Evolutionary conservation across 2,888 invertebrate species (phyloP).

Genomic region (Eumacrocentrus americanus): DNA sequence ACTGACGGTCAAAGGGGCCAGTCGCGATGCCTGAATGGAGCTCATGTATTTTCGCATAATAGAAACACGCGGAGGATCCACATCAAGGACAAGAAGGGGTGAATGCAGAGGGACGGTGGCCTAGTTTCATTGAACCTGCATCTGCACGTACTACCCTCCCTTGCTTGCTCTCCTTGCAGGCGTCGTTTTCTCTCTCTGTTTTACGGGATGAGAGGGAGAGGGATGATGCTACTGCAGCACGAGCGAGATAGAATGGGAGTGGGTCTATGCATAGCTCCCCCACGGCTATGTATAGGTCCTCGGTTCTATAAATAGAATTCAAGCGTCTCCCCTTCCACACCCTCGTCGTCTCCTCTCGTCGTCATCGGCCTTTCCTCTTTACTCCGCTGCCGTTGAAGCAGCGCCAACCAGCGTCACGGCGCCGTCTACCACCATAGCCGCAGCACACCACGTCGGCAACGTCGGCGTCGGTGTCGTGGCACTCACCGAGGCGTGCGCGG

Average conservation of each 20-base stretch:
- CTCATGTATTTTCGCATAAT: conserved; percentile 29
- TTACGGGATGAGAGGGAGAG: not conserved
- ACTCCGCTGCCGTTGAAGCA: conserved; percentile 20
- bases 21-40: conserved; percentile 29
- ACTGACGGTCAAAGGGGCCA: conserved; percentile 11
- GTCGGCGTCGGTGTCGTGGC: conserved; percentile 20
- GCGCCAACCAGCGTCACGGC: conserved; percentile 18
- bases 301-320: conserved; percentile 60
- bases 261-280: conserved; percentile 56
- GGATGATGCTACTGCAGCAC: conserved; percentile 24
- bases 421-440: conserved; percentile 5
- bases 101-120: conserved; percentile 33
- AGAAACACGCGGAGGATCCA: conserved; percentile 3
- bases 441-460: not conserved
- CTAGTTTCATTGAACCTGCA: conserved; percentile 41
- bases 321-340: conserved; percentile 38
- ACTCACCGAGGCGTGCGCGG: conserved; percentile 23
- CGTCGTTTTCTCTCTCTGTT: conserved; percentile 15
- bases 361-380: conserved; percentile 33
- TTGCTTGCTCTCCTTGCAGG: conserved; percentile 22
- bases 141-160: conserved; percentile 32
- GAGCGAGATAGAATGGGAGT: conserved; percentile 33
- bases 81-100: conserved; percentile 7
- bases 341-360: conserved; percentile 17
- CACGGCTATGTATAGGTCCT: conserved; percentile 56